A percentile compares a stretch with the other conserved stretches of the same genome.
Evolutionary conservation across 2,113 vertebrate genomes (phyloP).

Genomic region (Prionailurus bengalensis): DNA sequence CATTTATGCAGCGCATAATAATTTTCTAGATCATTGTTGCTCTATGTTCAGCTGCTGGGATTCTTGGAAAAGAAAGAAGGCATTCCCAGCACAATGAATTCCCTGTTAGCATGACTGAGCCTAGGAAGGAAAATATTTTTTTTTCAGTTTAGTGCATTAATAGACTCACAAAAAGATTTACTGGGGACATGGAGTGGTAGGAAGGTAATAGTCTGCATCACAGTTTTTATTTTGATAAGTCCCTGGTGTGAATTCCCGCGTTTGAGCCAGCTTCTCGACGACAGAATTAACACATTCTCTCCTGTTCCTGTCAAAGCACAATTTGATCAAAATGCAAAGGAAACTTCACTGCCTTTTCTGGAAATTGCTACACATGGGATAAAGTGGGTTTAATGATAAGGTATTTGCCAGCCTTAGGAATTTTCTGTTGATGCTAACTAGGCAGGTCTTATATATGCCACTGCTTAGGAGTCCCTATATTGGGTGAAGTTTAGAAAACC

Average conservation of each 20-base stretch:
- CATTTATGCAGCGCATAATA: background rate
- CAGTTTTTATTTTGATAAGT: slow-evolving; percentile 70
- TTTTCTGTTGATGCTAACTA: background rate
- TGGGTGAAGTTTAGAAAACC: background rate
- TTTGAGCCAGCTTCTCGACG: slow-evolving; percentile 51
- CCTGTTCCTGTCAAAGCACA: background rate
- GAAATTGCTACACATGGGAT: background rate
- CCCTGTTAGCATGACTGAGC: background rate
- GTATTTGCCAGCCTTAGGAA: background rate
- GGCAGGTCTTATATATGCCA: background rate
- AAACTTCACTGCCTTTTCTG: background rate
- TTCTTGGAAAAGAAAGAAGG: slow-evolving; percentile 47
- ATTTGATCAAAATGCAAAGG: background rate
- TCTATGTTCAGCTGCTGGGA: background rate
- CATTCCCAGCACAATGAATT: slow-evolving; percentile 18
- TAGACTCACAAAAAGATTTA: slow-evolving; percentile 66
- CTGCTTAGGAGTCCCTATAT: background rate
- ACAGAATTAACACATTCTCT: slow-evolving; percentile 26
- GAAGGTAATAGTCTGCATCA: slow-evolving; percentile 54
- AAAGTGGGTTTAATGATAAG: background rate
- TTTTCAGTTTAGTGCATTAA: slow-evolving; percentile 49
- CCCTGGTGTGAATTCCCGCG: background rate
- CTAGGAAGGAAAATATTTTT: background rate
- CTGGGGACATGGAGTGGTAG: slow-evolving; percentile 38
- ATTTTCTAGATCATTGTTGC: background rate